Base-by-base conservation (phyloP, 2,113 vertebrate genomes). In the Desmodus rotundus region DNA sequence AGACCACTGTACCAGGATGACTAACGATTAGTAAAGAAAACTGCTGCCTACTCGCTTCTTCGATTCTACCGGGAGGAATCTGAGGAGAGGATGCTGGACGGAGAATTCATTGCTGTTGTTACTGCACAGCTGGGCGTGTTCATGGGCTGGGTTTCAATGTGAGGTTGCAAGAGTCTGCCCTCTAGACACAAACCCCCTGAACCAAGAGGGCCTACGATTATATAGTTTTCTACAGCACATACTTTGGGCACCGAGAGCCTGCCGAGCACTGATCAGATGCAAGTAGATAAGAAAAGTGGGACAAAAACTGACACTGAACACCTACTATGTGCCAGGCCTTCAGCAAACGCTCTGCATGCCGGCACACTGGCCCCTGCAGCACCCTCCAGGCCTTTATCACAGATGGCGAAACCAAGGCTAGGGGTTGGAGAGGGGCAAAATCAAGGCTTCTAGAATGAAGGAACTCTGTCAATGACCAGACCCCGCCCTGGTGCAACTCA, bases 331-430 rank as follows among this genome's bases (percentile, higher is more conserved):
- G 10, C 26, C 36, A 13, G 43, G 58, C 6, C 56, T 84, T 41
- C 33, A 54, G 58, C 36, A 8, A 80, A 16, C 1, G 11, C 28
- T 7, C 36, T 15, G 50, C 15, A 16, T 16, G 41, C 28, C 28
- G 19, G 5, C 0, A 2, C 36, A 26, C 5, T 2, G 5, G 31
- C n/a, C 26, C 80, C 50, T n/a, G 22, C 8, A n/a, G 11, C 28
- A 33, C 31, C 54, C 72, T n/a, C 58, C 11, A 43, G 70, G 15
- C 28, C 33, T 28, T 43, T 16, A n/a, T 61, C 68, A 22, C 38
- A n/a, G 41, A 54, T 2, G 7, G 31, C 67, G 78, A 94, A 87
- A 88, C 76, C 3, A 28, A 52, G 22, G n/a, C 15, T 76, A 8
- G 36, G 8, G 17, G 43, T 7, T 11, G 5, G 63, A 28, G 31